Evolutionary conservation across 1,140 invertebrate genomes (phyloP).

Genomic region (Hylaeus anthracinus): DNA sequence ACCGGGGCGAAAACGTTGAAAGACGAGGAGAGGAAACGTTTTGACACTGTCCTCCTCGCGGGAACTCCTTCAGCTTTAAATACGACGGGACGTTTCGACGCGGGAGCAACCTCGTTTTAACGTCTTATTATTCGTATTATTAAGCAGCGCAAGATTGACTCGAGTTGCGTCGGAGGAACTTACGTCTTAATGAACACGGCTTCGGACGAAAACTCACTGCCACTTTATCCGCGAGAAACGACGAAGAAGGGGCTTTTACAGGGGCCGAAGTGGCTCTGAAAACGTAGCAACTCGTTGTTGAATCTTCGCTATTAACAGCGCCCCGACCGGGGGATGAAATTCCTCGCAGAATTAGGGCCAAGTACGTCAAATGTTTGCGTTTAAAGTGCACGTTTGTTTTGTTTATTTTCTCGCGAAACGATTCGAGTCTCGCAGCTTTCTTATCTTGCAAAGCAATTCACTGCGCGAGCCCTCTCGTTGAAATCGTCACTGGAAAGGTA

Average conservation of each 20-base stretch:
- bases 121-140: constrained; percentile 35
- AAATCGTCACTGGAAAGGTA: too few species aligned
- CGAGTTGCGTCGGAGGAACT: constrained; percentile 17
- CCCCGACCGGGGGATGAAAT: background rate
- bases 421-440: too few species aligned
- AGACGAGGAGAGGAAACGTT: background rate
- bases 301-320: background rate
- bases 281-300: background rate
- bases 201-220: background rate
- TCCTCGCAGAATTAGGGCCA: background rate
- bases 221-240: background rate
- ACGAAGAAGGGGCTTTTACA: background rate
- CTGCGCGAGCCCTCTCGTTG: too few species aligned
- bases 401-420: too few species aligned
- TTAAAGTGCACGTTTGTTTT: too few species aligned
- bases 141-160: constrained; percentile 22
- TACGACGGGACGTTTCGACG: background rate
- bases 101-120: background rate
- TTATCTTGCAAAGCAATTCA: too few species aligned
- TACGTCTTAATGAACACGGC: constrained; percentile 19
- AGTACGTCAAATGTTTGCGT: too few species aligned
- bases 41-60: background rate
- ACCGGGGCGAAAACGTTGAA: background rate
- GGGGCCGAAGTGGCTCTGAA: background rate
- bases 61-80: background rate